These are phyloP conservation scores for Conus betulinus DNA, from an alignment of 1,140 invertebrate species.

Conservation along the genomic window DNA sequence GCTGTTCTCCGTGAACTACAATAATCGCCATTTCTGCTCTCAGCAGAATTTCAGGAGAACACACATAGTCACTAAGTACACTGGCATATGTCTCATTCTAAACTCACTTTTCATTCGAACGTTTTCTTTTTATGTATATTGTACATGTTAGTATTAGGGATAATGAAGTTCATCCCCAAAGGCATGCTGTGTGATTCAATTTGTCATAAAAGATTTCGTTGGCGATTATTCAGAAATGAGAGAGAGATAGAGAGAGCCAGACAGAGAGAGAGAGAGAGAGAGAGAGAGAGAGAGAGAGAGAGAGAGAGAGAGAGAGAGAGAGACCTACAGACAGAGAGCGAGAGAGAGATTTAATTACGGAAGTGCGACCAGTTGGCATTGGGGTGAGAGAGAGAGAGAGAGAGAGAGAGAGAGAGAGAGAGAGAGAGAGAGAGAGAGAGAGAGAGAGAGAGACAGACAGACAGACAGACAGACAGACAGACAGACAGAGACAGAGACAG, in stretches of 20 bases:
- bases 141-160: too few relatives aligned
- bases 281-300: neutral
- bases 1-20: too few relatives aligned
- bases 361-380: neutral
- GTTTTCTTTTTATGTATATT: too few relatives aligned
- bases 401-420: slow-evolving; percentile 1
- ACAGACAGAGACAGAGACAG: slow-evolving; percentile 4
- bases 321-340: neutral
- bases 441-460: neutral
- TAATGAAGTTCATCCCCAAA: too few relatives aligned
- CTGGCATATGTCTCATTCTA: too few relatives aligned
- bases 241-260: neutral
- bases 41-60: too few relatives aligned
- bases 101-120: too few relatives aligned
- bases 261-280: neutral
- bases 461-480: slow-evolving; percentile 9
- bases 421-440: slow-evolving; percentile 2
- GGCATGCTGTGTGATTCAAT: too few relatives aligned
- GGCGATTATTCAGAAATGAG: neutral
- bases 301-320: slow-evolving; percentile 9
- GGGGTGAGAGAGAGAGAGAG: neutral
- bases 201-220: too few relatives aligned
- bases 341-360: neutral
- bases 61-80: too few relatives aligned
- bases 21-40: too few relatives aligned